These are phyloP conservation scores for Setipinna tenuifilis DNA, from an alignment of 2,797 vertebrate species.

Conservation along the genomic window DNA sequence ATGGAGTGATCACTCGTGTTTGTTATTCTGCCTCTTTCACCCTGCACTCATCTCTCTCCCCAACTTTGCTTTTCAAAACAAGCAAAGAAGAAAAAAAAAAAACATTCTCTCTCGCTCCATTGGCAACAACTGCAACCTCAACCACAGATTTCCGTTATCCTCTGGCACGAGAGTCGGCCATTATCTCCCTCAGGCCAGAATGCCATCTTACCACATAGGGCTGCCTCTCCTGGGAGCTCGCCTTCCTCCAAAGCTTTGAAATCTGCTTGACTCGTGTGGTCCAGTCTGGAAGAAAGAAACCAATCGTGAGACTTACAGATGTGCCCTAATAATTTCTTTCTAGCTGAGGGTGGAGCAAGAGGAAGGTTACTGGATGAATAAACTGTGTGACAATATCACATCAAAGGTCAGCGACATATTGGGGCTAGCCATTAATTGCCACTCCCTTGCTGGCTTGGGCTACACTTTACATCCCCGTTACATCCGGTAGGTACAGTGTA, in stretches of 20 bases:
- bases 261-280: conserved; percentile 95
- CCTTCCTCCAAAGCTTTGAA: conserved; percentile 97
- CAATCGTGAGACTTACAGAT: conserved; percentile 27
- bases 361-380: not conserved
- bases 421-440: too few species aligned
- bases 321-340: not conserved
- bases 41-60: not conserved
- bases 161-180: not conserved
- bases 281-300: conserved; percentile 81
- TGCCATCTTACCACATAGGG: conserved; percentile 88
- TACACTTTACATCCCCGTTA: too few species aligned
- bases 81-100: conserved; percentile 4
- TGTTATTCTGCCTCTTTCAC: not conserved
- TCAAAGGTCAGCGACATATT: too few species aligned
- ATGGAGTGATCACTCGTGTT: not conserved
- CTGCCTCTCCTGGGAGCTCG: conserved; percentile 93
- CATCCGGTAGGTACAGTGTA: too few species aligned
- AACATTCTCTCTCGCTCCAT: too few species aligned
- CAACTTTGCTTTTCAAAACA: conserved; percentile 1
- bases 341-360: too few species aligned
- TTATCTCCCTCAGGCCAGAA: not conserved
- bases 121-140: not conserved
- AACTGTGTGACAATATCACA: not conserved
- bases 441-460: too few species aligned
- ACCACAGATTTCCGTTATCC: not conserved